These are phyloP conservation scores for Tenthredo distinguenda DNA, from an alignment of 2,888 invertebrate genomes.

Conservation along the genomic window DNA sequence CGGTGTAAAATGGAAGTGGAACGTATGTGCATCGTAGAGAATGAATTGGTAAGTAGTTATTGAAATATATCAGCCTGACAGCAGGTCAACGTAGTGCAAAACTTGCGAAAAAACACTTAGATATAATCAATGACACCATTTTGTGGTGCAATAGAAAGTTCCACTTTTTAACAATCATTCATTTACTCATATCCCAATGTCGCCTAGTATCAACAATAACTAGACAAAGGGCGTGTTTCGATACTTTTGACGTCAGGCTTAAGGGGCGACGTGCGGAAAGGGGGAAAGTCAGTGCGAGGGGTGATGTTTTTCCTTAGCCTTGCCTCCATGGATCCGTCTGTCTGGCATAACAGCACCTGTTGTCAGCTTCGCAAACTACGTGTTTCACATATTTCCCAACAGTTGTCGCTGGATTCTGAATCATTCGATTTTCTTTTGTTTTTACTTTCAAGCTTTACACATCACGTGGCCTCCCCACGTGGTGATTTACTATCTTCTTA, in stretches of 20 bases:
- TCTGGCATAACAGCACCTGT: slow-evolving; percentile 6
- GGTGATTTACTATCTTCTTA: neutral
- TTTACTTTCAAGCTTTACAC: neutral
- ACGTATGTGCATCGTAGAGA: slow-evolving; percentile 72
- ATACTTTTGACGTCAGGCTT: slow-evolving; percentile 61
- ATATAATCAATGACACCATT: slow-evolving; percentile 57
- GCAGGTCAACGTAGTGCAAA: slow-evolving; percentile 51
- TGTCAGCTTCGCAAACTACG: slow-evolving; percentile 29
- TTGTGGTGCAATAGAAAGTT: slow-evolving; percentile 45
- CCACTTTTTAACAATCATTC: neutral
- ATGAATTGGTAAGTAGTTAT: slow-evolving; percentile 71
- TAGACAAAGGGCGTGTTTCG: slow-evolving; percentile 67
- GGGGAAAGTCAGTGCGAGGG: slow-evolving; percentile 38
- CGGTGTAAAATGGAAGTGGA: slow-evolving; percentile 69
- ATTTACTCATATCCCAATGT: neutral
- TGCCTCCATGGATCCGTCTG: slow-evolving; percentile 31
- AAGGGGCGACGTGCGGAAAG: slow-evolving; percentile 5
- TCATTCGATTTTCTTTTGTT: neutral
- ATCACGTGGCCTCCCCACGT: neutral
- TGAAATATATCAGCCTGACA: slow-evolving; percentile 41
- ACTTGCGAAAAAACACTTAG: slow-evolving; percentile 47
- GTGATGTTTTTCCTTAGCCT: slow-evolving; percentile 39
- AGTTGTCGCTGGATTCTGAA: slow-evolving; percentile 16
- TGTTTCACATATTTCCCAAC: slow-evolving; percentile 20
- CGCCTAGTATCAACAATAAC: neutral